These are phyloP conservation scores for Drosophila sordidula DNA, from an alignment of 2,888 invertebrate genomes.

Conservation along the genomic window DNA sequence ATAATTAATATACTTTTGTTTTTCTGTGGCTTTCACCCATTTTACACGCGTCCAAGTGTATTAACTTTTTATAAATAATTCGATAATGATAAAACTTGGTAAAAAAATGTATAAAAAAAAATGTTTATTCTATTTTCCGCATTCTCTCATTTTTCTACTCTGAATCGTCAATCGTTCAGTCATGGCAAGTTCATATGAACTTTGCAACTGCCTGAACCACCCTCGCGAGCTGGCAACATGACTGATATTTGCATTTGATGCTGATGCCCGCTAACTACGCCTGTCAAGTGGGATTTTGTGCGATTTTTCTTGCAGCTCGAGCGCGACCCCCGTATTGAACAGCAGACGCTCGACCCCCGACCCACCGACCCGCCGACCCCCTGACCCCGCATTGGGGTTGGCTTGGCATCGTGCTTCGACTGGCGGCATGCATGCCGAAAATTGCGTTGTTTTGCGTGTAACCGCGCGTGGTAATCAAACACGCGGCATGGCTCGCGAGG, in stretches of 20 bases:
- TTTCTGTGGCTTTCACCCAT: too few relatives aligned
- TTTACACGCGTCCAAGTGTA: too few relatives aligned
- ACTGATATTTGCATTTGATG: constrained; percentile 80
- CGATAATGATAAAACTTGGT: too few relatives aligned
- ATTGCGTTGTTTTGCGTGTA: constrained; percentile 84
- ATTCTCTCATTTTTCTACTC: too few relatives aligned
- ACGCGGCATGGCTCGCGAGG: constrained; percentile 45
- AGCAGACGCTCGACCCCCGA: constrained; percentile 19
- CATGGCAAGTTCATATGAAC: background rate
- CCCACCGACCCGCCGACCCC: constrained; percentile 7
- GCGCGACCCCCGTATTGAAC: constrained; percentile 73
- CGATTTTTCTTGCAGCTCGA: constrained; percentile 82
- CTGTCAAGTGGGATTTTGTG: constrained; percentile 84
- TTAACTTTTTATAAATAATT: too few relatives aligned
- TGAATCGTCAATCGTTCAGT: too few relatives aligned
- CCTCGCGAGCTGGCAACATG: constrained; percentile 69
- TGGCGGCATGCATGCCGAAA: constrained; percentile 82
- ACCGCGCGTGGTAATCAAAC: constrained; percentile 84
- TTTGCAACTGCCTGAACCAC: constrained; percentile 23
- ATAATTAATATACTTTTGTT: too few relatives aligned
- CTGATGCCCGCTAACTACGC: constrained; percentile 83
- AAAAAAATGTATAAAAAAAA: too few relatives aligned
- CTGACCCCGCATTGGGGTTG: constrained; percentile 30
- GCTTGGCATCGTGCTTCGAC: constrained; percentile 23
- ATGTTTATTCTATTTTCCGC: too few relatives aligned